Conservation (phyloP, 2,113 vertebrate genomes). For the Ceuthmochares aereus region DNA sequence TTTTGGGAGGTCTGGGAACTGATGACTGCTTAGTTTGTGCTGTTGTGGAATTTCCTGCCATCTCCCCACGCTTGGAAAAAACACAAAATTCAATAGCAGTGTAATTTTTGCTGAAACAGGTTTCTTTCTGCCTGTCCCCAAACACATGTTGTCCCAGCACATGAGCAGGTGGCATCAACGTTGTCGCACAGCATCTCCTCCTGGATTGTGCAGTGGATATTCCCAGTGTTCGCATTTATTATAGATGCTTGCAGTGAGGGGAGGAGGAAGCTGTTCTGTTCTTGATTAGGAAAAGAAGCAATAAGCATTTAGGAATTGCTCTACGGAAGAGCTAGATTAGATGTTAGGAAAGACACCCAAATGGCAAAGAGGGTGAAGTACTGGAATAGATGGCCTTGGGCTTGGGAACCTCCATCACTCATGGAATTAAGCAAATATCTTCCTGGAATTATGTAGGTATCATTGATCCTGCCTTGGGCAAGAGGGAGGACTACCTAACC, state of each 20-base stretch:
- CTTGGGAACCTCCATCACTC: neutral
- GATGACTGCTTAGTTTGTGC: neutral
- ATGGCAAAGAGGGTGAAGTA: neutral
- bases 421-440: neutral
- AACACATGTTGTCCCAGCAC: neutral
- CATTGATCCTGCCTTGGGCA: neutral
- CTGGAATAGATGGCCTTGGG: neutral
- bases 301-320: neutral
- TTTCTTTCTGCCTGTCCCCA: neutral
- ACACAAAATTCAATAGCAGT: neutral
- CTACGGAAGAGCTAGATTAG: neutral
- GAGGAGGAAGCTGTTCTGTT: neutral
- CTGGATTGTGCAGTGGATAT: neutral
- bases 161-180: neutral
- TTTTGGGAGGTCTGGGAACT: neutral
- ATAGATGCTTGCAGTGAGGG: neutral
- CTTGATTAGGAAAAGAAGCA: neutral
- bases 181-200: neutral
- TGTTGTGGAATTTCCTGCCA: conserved; percentile 7
- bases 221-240: neutral
- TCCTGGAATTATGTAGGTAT: neutral
- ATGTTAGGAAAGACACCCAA: neutral
- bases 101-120: neutral
- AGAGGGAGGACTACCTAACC: neutral
- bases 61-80: neutral